Percentiles rank a stretch among this genome's conserved stretches.
These are phyloP conservation scores for Cygnus buccinator DNA, from an alignment of 2,113 vertebrate species.

Conservation along the genomic window DNA sequence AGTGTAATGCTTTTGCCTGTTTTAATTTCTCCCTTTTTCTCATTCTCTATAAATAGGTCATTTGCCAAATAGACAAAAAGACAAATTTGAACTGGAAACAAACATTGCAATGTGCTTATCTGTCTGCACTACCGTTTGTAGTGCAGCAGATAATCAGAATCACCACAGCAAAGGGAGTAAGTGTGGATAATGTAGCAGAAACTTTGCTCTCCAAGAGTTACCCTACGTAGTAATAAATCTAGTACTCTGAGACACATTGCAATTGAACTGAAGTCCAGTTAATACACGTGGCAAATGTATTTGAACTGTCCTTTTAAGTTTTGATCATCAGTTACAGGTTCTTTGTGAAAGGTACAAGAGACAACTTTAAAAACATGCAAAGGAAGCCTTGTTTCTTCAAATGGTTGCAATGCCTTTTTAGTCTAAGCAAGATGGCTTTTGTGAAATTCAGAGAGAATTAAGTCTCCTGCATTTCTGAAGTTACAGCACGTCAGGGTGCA, in stretches of 20 bases:
- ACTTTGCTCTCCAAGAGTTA: background rate
- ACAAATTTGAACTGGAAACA: background rate
- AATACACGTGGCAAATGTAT: no score
- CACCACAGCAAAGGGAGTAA: background rate
- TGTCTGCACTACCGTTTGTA: background rate
- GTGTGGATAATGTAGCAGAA: background rate
- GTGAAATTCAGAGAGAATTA: background rate
- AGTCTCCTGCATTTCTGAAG: background rate
- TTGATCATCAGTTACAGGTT: background rate
- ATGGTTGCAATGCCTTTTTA: background rate
- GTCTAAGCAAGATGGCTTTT: background rate
- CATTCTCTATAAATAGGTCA: background rate
- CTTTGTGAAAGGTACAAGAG: background rate
- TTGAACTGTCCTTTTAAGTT: background rate
- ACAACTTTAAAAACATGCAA: background rate
- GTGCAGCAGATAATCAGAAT: background rate
- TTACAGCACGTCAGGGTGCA: background rate
- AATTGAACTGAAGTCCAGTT: background rate
- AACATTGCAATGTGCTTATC: background rate
- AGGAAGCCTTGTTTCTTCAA: background rate
- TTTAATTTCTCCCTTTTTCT: background rate
- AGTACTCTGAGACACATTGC: background rate
- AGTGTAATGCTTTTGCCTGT: background rate
- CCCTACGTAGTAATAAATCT: background rate
- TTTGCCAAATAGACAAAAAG: no score